Evolutionary conservation across 2,113 vertebrate species (phyloP).

Genomic region (Ptyas mucosa): DNA sequence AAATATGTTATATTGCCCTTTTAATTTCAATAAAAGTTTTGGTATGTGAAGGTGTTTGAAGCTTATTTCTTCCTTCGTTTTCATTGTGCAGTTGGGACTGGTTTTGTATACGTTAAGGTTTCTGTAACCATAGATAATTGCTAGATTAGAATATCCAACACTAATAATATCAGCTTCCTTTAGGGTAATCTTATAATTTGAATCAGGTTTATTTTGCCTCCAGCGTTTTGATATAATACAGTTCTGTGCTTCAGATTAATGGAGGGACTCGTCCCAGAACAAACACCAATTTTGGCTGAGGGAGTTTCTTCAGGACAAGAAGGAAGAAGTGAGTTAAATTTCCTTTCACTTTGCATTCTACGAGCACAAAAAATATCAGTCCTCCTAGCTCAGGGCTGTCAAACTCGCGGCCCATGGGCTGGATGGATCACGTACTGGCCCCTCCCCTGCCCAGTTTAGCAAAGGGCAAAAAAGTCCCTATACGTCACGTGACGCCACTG

Average conservation of each 20-base stretch:
- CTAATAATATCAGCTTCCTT: background rate
- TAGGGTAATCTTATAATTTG: background rate
- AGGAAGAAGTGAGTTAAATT: background rate
- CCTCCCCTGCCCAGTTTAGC: no score
- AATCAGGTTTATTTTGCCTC: background rate
- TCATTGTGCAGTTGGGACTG: background rate
- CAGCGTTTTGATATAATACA: background rate
- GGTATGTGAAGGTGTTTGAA: background rate
- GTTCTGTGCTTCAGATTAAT: background rate
- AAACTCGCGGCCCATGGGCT: no score
- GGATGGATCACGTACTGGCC: no score
- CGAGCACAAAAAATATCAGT: background rate
- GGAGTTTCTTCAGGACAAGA: background rate
- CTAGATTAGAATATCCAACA: background rate
- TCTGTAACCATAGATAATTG: background rate
- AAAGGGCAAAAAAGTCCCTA: no score
- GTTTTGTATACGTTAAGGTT: background rate
- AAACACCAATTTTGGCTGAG: background rate
- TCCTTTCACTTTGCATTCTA: background rate
- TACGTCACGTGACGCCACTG: no score
- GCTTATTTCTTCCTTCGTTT: background rate
- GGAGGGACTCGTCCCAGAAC: background rate
- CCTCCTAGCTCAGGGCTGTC: background rate
- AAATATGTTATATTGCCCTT: no score
- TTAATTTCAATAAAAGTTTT: background rate